Base-by-base conservation (phyloP, 2,797 vertebrate genomes). In the Pipistrellus nathusii region DNA sequence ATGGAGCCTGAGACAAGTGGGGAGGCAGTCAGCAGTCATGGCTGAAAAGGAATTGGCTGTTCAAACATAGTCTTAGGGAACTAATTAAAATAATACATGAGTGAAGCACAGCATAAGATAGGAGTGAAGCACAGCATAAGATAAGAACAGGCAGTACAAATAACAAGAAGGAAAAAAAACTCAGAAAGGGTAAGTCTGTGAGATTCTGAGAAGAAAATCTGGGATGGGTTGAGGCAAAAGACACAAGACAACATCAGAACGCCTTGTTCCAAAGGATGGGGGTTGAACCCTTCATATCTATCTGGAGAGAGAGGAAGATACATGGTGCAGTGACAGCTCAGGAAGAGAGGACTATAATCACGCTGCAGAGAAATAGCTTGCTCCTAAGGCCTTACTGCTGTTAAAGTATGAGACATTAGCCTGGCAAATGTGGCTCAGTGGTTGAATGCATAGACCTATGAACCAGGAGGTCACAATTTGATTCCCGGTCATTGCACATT, bases 21-120 rank as follows among this genome's bases (percentile, higher is more conserved):
- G 64, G 44, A 73, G 35, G 27, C 10, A 1, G 44, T 14, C n/a
- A 8, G 55, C 46, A 68, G n/a, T 41, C 64, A n/a, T 35, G 6
- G 68, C 2, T 46, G 32, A 35, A 59, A 80, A 83, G 46, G 32
- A 88, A 80, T 27, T 0, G 1, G 46, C 5, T 35, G 14, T 35
- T 88, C 38, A 41, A 68, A 78, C 11, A 35, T 62, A 83, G 51
- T 77, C 73, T 90, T 66, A 64, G 4, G 27, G 71, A 20, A 68
- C 69, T 93, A 55, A 89, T 84, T 92, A 81, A 82, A 94, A 66
- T 44, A 46, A 59, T 25, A 69, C 68, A 90, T 35, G 93, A 53
- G 27, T 46, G 51, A 53, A 93, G 62, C n/a, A 64, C 62, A 25
- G 35, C 44, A 41, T 17, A 48, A 85, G 59, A 90, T 44, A 77